These are phyloP conservation scores for Mantis religiosa DNA, from an alignment of 2,888 invertebrate genomes.

Conservation along the genomic window DNA sequence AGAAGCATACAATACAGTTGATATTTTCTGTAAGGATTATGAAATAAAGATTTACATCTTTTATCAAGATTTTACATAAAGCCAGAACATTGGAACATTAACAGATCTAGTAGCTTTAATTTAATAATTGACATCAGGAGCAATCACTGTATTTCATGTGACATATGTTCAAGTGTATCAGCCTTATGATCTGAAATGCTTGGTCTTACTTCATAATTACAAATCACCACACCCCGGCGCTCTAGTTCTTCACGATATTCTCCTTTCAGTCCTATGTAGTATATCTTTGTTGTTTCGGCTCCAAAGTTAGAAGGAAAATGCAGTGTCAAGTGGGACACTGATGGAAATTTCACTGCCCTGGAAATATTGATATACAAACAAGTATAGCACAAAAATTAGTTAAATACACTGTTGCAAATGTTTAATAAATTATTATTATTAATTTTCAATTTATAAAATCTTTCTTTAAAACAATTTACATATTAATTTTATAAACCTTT, in stretches of 20 bases:
- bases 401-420: no score
- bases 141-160: conserved; percentile 54
- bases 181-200: conserved; percentile 82
- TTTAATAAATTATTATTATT: no score
- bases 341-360: conserved; percentile 89
- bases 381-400: no score
- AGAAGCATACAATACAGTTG: not conserved
- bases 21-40: not conserved
- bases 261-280: conserved; percentile 92
- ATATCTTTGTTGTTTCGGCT: conserved; percentile 75
- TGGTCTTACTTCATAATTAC: conserved; percentile 83
- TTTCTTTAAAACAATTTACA: no score
- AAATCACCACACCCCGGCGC: conserved; percentile 85
- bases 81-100: not conserved
- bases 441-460: no score
- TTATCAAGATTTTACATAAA: not conserved
- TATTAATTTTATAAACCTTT: no score
- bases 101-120: not conserved
- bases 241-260: conserved; percentile 78
- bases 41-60: not conserved
- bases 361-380: conserved; percentile 39
- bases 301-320: conserved; percentile 90
- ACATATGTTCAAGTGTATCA: conserved; percentile 57
- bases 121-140: not conserved
- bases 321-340: conserved; percentile 81